Base-by-base conservation (phyloP, 2,888 invertebrate species). In the Fragum whitleyi region DNA sequence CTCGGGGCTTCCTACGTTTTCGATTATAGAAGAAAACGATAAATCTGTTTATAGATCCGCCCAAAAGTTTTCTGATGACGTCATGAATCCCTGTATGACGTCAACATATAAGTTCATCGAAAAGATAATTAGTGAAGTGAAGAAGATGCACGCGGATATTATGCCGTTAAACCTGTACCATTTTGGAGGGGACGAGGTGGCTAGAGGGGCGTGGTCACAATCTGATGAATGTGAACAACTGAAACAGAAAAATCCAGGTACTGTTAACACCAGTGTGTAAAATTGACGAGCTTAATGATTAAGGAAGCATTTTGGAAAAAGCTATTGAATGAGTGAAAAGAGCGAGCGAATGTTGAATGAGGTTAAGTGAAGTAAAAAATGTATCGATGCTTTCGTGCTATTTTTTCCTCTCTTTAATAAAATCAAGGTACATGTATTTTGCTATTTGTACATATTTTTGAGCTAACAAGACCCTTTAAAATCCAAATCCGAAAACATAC, bases 141-240 rank as follows among this genome's bases (percentile, higher is more conserved):
- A 83, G 21, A 80, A 85, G 39, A 73, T 90, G 59, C 91, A 92
- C 67, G 69, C 61, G 62, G 86, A 86, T 61, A 87, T 91, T 21
- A 86, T 83, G 65, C 90, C 91, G 5, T 74, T 92, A 26, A 81
- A 79, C 28, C 80, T 85, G 21, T 90, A 86, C 69, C 91, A 92
- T 78, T 90, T 90, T 69, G 92, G 91, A 11, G 92, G 91, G 0
- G 91, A 92, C 74, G 92, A 92, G 65, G 90, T 91, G 23, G 89
- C 91, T 0, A 47, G 55, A 3, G 86, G 85, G 0, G 90, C 90
- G 0, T 91, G 91, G 92, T 32, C 32, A 16, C 28, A 61, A 19
- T 32, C 32, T 1, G 61, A 61, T 16, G 61, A 61, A 32, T 61
- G 61, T 28, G 61, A 61, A 3, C 32, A 32, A 29, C n/a, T 61